Evolutionary conservation across 2,888 invertebrate species (phyloP).

Genomic region (Meloe dianella): DNA sequence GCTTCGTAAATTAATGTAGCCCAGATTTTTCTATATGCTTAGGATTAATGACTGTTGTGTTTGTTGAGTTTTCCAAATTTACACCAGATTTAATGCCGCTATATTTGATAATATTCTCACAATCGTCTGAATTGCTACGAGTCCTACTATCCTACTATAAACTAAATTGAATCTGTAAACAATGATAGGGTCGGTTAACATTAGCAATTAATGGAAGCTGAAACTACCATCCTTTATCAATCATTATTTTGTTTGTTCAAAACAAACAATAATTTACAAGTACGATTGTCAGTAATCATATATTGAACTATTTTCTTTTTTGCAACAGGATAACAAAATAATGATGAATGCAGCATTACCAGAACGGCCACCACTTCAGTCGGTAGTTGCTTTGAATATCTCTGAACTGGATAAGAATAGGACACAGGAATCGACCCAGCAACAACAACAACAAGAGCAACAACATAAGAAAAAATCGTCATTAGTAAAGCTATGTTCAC

Average conservation of each 20-base stretch:
- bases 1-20: no score
- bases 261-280: not conserved
- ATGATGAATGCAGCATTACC: conserved; percentile 51
- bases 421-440: conserved; percentile 29
- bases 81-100: no score
- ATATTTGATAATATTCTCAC: no score
- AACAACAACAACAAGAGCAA: conserved; percentile 17
- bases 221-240: not conserved
- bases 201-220: no score
- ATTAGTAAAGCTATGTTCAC: conserved; percentile 16
- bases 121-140: not conserved
- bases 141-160: not conserved
- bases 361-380: conserved; percentile 31
- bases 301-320: not conserved
- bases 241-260: not conserved
- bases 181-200: not conserved
- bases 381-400: conserved; percentile 28
- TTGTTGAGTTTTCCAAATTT: no score
- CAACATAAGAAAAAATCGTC: conserved; percentile 17
- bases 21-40: no score
- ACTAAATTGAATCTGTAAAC: not conserved
- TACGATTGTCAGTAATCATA: no score
- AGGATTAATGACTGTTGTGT: no score
- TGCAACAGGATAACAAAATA: conserved; percentile 52
- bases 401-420: conserved; percentile 40